These are phyloP conservation scores for Takifugu rubripes DNA, from an alignment of 2,797 vertebrate genomes.

Conservation along the genomic window DNA sequence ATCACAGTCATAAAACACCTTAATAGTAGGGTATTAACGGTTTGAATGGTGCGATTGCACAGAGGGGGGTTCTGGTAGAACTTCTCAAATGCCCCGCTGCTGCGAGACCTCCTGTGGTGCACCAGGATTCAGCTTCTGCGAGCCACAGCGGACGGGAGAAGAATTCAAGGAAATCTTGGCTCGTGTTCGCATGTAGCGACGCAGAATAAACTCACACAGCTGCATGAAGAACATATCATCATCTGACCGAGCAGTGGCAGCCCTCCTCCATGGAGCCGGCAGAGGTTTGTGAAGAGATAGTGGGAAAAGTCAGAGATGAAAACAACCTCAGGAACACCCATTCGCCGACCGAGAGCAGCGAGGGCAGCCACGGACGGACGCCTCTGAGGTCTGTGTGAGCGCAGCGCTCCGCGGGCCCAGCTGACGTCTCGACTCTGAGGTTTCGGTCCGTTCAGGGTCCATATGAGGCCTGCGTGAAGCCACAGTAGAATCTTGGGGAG, in stretches of 20 bases:
- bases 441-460: constrained; percentile 18
- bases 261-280: neutral
- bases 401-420: constrained; percentile 8
- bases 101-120: constrained; percentile 20
- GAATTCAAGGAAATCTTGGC: too few relatives aligned
- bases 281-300: constrained; percentile 23
- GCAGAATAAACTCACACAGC: constrained; percentile 4
- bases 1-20: constrained; percentile 47
- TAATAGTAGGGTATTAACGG: constrained; percentile 27
- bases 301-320: constrained; percentile 66
- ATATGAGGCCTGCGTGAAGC: constrained; percentile 26
- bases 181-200: too few relatives aligned
- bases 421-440: constrained; percentile 25
- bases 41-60: constrained; percentile 13
- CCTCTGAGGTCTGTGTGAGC: constrained; percentile 60
- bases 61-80: constrained; percentile 13
- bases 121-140: neutral
- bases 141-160: too few relatives aligned
- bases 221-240: neutral
- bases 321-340: constrained; percentile 66
- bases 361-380: constrained; percentile 33
- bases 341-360: constrained; percentile 29
- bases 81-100: constrained; percentile 14
- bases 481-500: constrained; percentile 29
- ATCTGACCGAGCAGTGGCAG: constrained; percentile 9